Percentiles rank a stretch among this genome's conserved stretches.
These are phyloP conservation scores for Artemisiospiza belli DNA, from an alignment of 2,113 vertebrate genomes.

Conservation along the genomic window DNA sequence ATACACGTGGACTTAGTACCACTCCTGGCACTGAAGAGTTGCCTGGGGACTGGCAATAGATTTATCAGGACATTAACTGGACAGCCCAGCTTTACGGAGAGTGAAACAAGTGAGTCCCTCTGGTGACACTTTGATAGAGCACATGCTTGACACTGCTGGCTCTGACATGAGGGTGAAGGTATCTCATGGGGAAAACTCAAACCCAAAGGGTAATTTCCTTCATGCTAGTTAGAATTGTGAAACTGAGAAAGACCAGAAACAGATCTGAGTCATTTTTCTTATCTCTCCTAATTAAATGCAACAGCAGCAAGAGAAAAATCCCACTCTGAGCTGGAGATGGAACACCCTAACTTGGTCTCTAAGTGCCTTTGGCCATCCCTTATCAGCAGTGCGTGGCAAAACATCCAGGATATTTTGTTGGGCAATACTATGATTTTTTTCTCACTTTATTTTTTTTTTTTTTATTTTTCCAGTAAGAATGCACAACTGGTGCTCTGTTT, in stretches of 20 bases:
- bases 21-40: not conserved
- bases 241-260: not conserved
- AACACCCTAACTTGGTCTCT: fast-evolving
- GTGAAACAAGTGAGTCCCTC: not conserved
- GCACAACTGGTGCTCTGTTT: not conserved
- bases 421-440: not conserved
- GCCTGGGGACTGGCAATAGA: not conserved
- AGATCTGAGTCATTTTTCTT: not conserved
- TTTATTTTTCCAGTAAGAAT: not conserved
- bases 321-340: not conserved
- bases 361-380: not conserved
- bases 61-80: not conserved
- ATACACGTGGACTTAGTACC: not conserved
- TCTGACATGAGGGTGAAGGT: fast-evolving
- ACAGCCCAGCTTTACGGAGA: not conserved
- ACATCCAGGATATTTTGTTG: not conserved
- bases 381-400: not conserved
- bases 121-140: not conserved
- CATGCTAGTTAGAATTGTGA: not conserved
- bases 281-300: not conserved
- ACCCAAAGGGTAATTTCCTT: not conserved
- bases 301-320: not conserved
- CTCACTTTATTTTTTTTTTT: too few relatives aligned
- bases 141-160: not conserved
- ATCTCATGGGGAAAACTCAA: not conserved